phyloP scores from a whole-genome alignment of 2,113 vertebrate genomes.

The Arvicanthis niloticus region DNA sequence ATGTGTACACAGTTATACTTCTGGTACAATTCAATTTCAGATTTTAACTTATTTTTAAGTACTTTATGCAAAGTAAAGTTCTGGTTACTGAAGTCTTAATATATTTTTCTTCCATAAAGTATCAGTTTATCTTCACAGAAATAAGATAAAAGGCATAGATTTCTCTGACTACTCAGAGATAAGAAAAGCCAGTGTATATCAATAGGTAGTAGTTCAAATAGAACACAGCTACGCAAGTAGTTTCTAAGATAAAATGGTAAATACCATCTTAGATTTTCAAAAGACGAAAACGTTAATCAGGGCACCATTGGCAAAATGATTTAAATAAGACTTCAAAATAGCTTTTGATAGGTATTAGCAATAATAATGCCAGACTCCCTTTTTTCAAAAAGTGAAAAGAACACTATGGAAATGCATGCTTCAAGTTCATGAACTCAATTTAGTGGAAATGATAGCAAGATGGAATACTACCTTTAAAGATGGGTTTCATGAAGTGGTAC shows the following conservation, averaged over 20 bases:
- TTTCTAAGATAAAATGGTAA: neutral
- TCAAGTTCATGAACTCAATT: constrained; percentile 69
- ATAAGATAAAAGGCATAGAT: neutral
- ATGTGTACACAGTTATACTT: neutral
- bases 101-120: neutral
- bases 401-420: neutral
- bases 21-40: neutral
- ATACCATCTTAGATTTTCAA: neutral
- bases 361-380: neutral
- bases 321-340: constrained; percentile 48
- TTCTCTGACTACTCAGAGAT: neutral
- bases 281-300: neutral
- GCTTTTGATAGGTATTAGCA: constrained; percentile 54
- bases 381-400: neutral
- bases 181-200: neutral
- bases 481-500: constrained; percentile 50
- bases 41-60: neutral
- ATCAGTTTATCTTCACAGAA: neutral
- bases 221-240: neutral
- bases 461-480: constrained; percentile 53
- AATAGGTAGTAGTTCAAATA: neutral
- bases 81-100: neutral
- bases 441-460: constrained; percentile 60
- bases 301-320: neutral
- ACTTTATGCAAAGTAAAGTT: neutral